These are phyloP conservation scores for Poliocrania exsul DNA, from an alignment of 2,797 vertebrate species.

Conservation along the genomic window DNA sequence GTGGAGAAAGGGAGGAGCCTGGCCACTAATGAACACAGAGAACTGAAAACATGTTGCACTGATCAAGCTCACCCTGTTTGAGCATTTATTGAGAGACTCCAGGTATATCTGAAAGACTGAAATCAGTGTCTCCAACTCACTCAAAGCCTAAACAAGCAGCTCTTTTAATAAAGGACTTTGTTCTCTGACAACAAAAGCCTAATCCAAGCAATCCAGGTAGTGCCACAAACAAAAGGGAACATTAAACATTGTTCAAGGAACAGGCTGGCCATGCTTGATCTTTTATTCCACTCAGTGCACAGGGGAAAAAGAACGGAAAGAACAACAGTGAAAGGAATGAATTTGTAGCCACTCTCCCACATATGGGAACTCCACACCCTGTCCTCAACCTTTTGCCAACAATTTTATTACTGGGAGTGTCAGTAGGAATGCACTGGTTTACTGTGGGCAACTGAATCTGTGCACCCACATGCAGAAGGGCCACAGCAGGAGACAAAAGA, in stretches of 20 bases:
- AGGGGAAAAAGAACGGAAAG: not conserved
- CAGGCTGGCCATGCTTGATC: not conserved
- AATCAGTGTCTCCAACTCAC: not conserved
- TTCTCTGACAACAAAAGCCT: not conserved
- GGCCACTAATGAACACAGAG: not conserved
- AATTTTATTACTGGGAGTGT: conserved; percentile 55
- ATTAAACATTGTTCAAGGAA: not conserved
- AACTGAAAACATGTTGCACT: not conserved
- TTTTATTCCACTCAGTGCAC: not conserved
- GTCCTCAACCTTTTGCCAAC: conserved; percentile 38
- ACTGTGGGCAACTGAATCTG: not conserved
- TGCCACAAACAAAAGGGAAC: not conserved
- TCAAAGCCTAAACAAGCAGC: not conserved
- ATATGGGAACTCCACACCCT: conserved; percentile 43
- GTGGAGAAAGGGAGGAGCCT: not conserved
- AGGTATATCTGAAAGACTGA: not conserved
- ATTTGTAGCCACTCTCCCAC: conserved; percentile 1
- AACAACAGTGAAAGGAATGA: conserved; percentile 11
- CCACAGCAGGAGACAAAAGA: not conserved
- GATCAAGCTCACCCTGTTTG: not conserved
- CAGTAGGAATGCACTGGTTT: not conserved
- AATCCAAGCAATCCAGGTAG: not conserved
- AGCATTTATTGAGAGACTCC: not conserved
- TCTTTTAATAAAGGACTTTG: not conserved
- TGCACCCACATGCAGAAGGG: not conserved